Evolutionary conservation across 2,797 vertebrate genomes (phyloP).

Genomic region (Eospalax fontanierii): DNA sequence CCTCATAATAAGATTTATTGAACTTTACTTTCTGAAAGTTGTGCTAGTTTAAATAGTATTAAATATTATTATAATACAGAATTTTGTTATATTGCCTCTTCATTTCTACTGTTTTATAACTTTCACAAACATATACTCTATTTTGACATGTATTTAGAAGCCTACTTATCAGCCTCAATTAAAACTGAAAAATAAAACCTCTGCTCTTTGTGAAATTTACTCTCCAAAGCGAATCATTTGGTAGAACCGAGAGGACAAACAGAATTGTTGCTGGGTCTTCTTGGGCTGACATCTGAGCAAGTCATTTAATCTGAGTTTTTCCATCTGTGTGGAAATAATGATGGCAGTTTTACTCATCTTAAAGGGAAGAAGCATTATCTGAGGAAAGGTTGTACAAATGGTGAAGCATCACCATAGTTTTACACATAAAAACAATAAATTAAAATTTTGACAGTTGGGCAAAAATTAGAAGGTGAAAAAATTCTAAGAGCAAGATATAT

Average conservation of each 20-base stretch:
- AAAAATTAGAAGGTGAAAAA: neutral
- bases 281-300: neutral
- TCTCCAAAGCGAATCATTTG: constrained; percentile 7
- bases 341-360: neutral
- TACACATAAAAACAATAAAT: neutral
- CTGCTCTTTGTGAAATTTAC: neutral
- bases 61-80: neutral
- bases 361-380: neutral
- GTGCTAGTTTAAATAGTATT: neutral
- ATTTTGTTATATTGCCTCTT: constrained; percentile 44
- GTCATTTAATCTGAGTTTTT: neutral
- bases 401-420: neutral
- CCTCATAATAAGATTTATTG: neutral
- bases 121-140: neutral
- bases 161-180: neutral
- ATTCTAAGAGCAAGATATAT: constrained; percentile 1
- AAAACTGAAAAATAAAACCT: constrained; percentile 67
- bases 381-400: constrained; percentile 7
- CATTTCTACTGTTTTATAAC: neutral
- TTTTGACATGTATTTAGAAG: neutral
- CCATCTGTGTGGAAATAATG: neutral
- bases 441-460: neutral
- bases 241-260: neutral
- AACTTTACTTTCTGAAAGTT: constrained; percentile 41
- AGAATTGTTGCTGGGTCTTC: neutral